Percentiles rank a stretch among this genome's conserved stretches.
phyloP scores from a whole-genome alignment of 2,797 vertebrate genomes.

The Acrocephalus scirpaceus region DNA sequence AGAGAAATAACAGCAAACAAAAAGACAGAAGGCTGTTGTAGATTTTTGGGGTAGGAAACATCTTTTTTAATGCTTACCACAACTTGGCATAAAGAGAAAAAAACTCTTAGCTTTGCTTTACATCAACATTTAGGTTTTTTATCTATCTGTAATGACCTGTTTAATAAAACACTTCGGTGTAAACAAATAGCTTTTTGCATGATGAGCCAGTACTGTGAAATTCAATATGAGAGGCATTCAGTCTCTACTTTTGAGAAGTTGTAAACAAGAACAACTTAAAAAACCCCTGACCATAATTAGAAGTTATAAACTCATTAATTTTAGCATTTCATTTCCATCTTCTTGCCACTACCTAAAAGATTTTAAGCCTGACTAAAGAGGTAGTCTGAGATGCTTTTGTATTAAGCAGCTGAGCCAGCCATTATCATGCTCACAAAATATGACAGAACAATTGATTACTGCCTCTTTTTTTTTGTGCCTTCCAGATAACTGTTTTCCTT shows the following conservation, averaged over 20 bases:
- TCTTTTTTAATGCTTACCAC: neutral
- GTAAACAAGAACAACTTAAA: neutral
- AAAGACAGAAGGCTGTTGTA: neutral
- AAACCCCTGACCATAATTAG: neutral
- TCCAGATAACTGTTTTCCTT: constrained; percentile 49
- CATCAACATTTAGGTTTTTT: constrained; percentile 43
- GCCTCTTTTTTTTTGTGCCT: neutral
- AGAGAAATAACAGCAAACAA: neutral
- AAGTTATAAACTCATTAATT: neutral
- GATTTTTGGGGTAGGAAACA: neutral
- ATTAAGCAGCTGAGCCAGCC: constrained; percentile 29
- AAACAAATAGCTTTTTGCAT: constrained; percentile 77
- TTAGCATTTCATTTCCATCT: neutral
- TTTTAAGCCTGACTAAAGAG: constrained; percentile 11
- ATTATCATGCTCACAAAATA: constrained; percentile 16
- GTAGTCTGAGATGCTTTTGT: constrained; percentile 13
- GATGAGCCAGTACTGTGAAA: constrained; percentile 10
- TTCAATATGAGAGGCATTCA: constrained; percentile 9
- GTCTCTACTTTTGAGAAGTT: neutral
- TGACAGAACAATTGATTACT: constrained; percentile 57
- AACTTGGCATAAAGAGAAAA: neutral
- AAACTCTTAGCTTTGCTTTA: neutral
- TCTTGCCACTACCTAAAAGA: neutral
- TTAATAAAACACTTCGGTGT: constrained; percentile 86
- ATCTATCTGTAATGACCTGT: constrained; percentile 75